A percentile compares a stretch with the other conserved stretches of the same genome.
Conservation (phyloP, 2,113 vertebrate genomes). For the Podiceps cristatus region DNA sequence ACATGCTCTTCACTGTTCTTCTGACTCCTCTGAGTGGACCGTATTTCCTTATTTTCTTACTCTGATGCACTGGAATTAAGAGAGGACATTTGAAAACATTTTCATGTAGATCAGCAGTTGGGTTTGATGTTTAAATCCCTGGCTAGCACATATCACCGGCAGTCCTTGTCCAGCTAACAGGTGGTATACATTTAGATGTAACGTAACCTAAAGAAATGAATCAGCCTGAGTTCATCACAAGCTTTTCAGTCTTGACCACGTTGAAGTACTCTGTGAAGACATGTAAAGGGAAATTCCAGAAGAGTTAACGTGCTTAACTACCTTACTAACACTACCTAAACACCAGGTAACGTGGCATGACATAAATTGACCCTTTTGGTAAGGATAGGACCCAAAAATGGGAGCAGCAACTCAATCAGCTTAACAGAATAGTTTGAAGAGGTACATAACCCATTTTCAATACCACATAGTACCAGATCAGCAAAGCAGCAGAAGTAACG, state of each 20-base stretch:
- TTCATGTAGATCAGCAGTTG: neutral
- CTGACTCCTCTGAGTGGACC: neutral
- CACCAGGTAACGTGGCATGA: neutral
- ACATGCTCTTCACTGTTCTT: neutral
- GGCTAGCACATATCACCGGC: no score
- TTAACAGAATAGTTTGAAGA: neutral
- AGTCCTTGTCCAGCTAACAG: neutral
- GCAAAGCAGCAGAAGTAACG: neutral
- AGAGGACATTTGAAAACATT: neutral
- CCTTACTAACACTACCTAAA: neutral
- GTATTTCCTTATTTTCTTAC: neutral
- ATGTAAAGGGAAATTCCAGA: neutral
- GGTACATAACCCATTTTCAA: neutral
- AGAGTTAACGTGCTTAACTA: neutral
- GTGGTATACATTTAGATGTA: neutral
- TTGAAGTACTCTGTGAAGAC: neutral
- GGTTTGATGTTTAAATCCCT: neutral
- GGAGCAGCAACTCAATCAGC: neutral
- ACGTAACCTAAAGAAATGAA: neutral
- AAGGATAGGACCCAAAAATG: neutral
- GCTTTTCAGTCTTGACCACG: neutral
- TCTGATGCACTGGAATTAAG: neutral
- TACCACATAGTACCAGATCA: neutral
- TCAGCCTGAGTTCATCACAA: neutral
- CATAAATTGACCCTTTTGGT: neutral